Conservation (phyloP, 2,888 invertebrate species). For the Tetramorium bicarinatum region DNA sequence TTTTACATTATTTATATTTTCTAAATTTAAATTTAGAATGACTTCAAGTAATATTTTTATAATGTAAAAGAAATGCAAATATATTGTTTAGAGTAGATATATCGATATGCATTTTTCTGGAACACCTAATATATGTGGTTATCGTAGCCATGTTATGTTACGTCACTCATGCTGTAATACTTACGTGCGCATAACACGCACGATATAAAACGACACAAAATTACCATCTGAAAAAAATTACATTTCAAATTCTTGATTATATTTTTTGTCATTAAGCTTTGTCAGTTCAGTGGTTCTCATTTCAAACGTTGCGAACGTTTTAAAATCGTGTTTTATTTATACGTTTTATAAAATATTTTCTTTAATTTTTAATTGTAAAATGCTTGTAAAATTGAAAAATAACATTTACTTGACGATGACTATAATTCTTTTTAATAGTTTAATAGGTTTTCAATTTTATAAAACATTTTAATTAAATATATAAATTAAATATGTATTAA, state of each 20-base stretch:
- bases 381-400: neutral
- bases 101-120: neutral
- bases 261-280: neutral
- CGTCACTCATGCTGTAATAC: conserved; percentile 23
- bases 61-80: neutral
- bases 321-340: neutral
- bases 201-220: neutral
- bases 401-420: neutral
- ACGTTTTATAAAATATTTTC: neutral
- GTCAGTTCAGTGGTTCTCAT: neutral
- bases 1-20: neutral
- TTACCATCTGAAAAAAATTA: neutral
- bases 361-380: conserved; percentile 5
- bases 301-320: neutral
- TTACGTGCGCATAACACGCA: neutral
- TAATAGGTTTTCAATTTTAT: neutral
- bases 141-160: conserved; percentile 16
- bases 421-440: neutral
- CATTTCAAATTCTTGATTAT: neutral
- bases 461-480: neutral
- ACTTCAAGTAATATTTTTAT: neutral
- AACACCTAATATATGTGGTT: conserved; percentile 33
- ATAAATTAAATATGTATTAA: no score
- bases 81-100: neutral
- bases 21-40: neutral